Percentiles rank a stretch among this genome's conserved stretches.
Conservation (phyloP, 2,888 invertebrate species). For the Leptopilina myrica region DNA sequence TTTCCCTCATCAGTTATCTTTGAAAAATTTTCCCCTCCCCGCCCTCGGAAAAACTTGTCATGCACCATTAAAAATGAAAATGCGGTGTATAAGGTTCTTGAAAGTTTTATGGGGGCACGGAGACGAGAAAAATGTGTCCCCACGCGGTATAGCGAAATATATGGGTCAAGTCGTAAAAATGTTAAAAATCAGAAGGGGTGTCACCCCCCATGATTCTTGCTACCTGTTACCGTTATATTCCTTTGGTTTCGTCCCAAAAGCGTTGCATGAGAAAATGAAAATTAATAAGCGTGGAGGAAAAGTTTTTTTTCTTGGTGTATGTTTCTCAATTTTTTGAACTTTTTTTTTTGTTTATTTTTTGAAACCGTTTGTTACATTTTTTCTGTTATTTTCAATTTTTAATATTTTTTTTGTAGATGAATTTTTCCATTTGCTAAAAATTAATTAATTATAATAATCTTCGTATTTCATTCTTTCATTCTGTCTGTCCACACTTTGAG, state of each 20-base stretch:
- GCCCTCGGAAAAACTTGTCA: conserved; percentile 26
- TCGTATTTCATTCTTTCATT: no score
- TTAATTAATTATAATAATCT: no score
- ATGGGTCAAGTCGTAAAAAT: conserved; percentile 54
- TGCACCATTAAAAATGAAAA: conserved; percentile 45
- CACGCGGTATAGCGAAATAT: conserved; percentile 43
- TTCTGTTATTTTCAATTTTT: no score
- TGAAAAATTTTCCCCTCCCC: not conserved
- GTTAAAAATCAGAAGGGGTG: conserved; percentile 38
- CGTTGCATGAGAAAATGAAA: not conserved
- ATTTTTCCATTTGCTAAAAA: no score
- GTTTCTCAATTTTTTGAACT: no score
- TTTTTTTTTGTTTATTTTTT: not conserved
- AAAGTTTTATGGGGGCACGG: conserved; percentile 50
- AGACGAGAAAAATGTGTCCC: conserved; percentile 10
- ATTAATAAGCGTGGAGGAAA: not conserved
- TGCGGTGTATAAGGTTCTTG: conserved; percentile 29
- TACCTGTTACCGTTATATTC: conserved; percentile 22
- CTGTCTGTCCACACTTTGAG: no score
- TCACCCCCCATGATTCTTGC: conserved; percentile 14
- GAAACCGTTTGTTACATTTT: not conserved
- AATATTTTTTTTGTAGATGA: no score
- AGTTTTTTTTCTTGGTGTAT: not conserved
- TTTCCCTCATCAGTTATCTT: conserved; percentile 3
- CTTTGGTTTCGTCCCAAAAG: not conserved